Conservation (phyloP, 1,140 invertebrate species). For the Maniola jurtina region DNA sequence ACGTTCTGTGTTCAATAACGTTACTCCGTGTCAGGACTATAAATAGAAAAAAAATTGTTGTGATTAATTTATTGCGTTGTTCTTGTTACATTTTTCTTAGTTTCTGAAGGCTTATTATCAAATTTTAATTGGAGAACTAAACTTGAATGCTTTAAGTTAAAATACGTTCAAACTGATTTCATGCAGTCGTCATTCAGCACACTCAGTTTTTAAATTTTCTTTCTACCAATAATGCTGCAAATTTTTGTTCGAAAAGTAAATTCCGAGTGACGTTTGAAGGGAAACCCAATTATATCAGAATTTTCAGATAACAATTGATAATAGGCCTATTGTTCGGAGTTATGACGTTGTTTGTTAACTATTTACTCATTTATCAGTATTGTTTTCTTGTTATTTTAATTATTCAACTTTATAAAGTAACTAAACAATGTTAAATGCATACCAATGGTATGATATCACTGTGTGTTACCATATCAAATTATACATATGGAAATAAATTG, state of each 20-base stretch:
- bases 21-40: constrained; percentile 42
- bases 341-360: constrained; percentile 17
- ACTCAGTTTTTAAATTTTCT: not conserved
- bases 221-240: not conserved
- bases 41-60: constrained; percentile 35
- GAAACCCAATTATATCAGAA: too few relatives aligned
- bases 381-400: not conserved
- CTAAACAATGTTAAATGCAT: not conserved
- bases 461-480: not conserved
- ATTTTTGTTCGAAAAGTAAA: too few relatives aligned
- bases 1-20: constrained; percentile 39
- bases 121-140: not conserved
- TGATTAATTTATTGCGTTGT: constrained; percentile 41
- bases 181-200: too few relatives aligned
- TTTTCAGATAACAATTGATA: not conserved
- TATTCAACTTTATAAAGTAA: not conserved
- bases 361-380: not conserved
- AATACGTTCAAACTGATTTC: too few relatives aligned
- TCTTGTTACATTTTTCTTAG: constrained; percentile 12
- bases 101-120: constrained; percentile 4
- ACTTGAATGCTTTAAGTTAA: too few relatives aligned
- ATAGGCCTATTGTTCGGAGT: constrained; percentile 2
- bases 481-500: not conserved
- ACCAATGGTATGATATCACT: not conserved
- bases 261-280: too few relatives aligned